Conservation (phyloP, 2,797 vertebrate species). For the Vespertilio murinus region DNA sequence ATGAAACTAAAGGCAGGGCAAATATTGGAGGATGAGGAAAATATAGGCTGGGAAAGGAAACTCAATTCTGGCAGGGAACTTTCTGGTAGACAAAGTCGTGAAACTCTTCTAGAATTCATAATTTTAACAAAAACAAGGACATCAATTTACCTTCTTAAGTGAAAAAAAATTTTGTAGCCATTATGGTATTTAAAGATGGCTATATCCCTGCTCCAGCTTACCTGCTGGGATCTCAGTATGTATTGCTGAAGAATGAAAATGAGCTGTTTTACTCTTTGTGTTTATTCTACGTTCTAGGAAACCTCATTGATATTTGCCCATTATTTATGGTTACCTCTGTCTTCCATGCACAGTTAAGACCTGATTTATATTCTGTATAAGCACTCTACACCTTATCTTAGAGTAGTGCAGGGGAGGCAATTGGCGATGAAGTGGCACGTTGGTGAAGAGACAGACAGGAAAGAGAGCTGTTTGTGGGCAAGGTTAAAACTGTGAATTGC, state of each 20-base stretch:
- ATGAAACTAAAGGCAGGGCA: background rate
- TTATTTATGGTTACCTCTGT: conserved; percentile 33
- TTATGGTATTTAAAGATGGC: background rate
- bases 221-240: background rate
- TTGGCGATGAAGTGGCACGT: background rate
- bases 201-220: background rate
- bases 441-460: background rate
- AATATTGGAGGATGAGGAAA: background rate
- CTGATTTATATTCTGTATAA: conserved; percentile 8
- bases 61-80: background rate
- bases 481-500: background rate
- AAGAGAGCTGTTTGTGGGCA: background rate
- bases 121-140: background rate
- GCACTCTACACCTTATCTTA: background rate
- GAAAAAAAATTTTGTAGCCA: background rate
- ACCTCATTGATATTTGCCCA: background rate
- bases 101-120: background rate
- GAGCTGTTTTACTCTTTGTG: background rate
- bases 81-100: background rate
- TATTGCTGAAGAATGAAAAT: background rate
- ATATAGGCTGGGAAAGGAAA: background rate
- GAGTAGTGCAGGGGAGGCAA: background rate
- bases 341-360: background rate
- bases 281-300: conserved; percentile 17
- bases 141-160: background rate